Conservation (phyloP, 1,140 invertebrate genomes). For the Hypsibius dujardini region DNA sequence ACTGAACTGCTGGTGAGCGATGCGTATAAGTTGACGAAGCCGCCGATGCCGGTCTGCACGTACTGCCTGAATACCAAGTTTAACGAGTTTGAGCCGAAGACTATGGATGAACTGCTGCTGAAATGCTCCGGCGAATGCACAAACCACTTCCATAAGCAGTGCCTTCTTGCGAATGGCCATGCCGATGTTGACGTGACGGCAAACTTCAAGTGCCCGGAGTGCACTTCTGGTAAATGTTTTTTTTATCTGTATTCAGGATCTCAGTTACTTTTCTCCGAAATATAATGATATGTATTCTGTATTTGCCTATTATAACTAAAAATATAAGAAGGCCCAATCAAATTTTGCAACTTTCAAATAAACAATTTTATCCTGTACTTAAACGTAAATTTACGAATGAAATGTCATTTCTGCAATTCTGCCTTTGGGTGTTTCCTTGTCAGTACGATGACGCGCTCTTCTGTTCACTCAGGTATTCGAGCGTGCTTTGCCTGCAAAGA, state of each 20-base stretch:
- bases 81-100: not conserved
- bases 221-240: not conserved
- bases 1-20: not conserved
- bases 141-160: not conserved
- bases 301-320: too few relatives aligned
- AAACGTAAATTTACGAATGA: too few relatives aligned
- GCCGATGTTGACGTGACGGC: not conserved
- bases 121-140: not conserved
- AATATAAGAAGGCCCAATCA: too few relatives aligned
- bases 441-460: too few relatives aligned
- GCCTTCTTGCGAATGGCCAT: not conserved
- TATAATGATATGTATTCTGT: too few relatives aligned
- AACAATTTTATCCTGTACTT: too few relatives aligned
- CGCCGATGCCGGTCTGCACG: not conserved
- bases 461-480: not conserved
- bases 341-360: too few relatives aligned
- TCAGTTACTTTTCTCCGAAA: too few relatives aligned
- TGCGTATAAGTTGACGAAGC: not conserved
- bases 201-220: not conserved
- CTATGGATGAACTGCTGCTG: not conserved
- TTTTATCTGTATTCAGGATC: too few relatives aligned
- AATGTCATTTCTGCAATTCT: too few relatives aligned
- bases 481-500: not conserved
- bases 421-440: too few relatives aligned
- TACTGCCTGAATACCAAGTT: not conserved